These are phyloP conservation scores for Lepetodrilus schrolli DNA, from an alignment of 2,888 invertebrate genomes.

Conservation along the genomic window DNA sequence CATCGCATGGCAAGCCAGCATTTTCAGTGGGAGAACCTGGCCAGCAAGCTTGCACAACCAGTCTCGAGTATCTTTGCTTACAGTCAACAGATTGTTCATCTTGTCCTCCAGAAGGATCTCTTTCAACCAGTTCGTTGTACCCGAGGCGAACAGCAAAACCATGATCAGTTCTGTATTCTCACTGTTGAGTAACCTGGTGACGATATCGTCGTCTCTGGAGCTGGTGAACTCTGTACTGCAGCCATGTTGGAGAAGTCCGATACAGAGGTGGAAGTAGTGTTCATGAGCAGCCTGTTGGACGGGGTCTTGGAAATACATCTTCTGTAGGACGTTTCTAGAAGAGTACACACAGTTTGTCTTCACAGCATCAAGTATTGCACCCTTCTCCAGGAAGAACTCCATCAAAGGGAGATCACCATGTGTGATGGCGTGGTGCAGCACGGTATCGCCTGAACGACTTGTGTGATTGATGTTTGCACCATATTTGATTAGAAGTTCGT, in stretches of 20 bases:
- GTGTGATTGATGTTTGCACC: constrained; percentile 7
- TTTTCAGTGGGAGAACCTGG: background rate
- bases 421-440: constrained; percentile 6
- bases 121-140: constrained; percentile 5
- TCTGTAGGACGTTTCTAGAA: background rate
- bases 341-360: constrained; percentile 12
- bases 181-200: background rate
- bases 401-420: constrained; percentile 18
- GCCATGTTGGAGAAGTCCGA: constrained; percentile 14
- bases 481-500: background rate
- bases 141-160: background rate
- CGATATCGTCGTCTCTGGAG: background rate
- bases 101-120: background rate
- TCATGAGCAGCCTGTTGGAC: background rate
- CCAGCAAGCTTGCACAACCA: background rate
- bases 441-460: constrained; percentile 6
- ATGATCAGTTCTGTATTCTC: background rate
- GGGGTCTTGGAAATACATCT: background rate
- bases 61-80: background rate
- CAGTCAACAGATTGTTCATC: background rate
- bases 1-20: background rate
- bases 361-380: background rate
- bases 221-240: background rate
- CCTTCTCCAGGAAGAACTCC: constrained; percentile 2
- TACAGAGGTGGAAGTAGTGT: constrained; percentile 11